A percentile compares a stretch with the other conserved stretches of the same genome.
Conservation (phyloP, 2,888 invertebrate genomes). For the Cetonia aurata region DNA sequence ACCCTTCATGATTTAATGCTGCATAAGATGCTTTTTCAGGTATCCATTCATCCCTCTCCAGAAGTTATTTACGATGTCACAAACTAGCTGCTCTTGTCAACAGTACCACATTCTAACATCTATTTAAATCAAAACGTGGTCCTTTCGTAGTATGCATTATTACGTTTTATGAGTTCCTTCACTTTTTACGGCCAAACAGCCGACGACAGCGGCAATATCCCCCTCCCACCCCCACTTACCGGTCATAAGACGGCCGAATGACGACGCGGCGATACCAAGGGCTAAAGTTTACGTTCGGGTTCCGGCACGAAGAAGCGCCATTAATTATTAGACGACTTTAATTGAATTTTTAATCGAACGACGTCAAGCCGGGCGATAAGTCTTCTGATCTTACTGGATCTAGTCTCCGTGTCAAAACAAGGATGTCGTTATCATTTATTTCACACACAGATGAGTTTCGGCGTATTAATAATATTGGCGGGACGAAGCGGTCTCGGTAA, state of each 20-base stretch:
- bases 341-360: slow-evolving; percentile 40
- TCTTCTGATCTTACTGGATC: slow-evolving; percentile 8
- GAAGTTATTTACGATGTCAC: slow-evolving; percentile 1
- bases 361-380: slow-evolving; percentile 26
- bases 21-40: too few species aligned
- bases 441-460: slow-evolving; percentile 23
- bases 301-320: slow-evolving; percentile 22
- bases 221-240: slow-evolving; percentile 10
- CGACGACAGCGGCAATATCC: slow-evolving; percentile 6
- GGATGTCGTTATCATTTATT: slow-evolving; percentile 14
- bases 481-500: neutral
- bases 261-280: neutral
- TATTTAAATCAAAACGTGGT: neutral
- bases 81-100: neutral
- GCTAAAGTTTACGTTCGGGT: slow-evolving; percentile 35
- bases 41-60: too few species aligned
- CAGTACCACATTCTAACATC: slow-evolving; percentile 5
- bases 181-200: slow-evolving; percentile 6
- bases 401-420: slow-evolving; percentile 24
- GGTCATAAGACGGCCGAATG: slow-evolving; percentile 2
- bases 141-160: neutral
- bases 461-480: slow-evolving; percentile 17
- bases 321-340: slow-evolving; percentile 39
- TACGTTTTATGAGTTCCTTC: slow-evolving; percentile 23
- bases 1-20: too few species aligned